Evolutionary conservation across 2,888 invertebrate species (phyloP).

Genomic region (Noctua fimbriata): DNA sequence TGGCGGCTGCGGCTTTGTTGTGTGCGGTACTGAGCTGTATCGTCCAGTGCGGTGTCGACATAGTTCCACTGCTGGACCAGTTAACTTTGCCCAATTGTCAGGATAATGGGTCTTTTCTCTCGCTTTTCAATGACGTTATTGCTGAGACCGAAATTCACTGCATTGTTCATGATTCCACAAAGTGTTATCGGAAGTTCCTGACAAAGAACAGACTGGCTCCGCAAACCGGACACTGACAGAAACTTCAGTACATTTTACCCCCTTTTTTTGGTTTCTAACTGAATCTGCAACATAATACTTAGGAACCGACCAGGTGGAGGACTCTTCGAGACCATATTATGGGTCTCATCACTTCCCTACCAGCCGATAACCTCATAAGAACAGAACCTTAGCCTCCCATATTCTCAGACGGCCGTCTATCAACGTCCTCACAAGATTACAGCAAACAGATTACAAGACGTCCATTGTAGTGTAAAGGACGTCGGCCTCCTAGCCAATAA

Average conservation of each 20-base stretch:
- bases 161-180: neutral
- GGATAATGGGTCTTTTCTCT: neutral
- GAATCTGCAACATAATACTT: neutral
- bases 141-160: neutral
- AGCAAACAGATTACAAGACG: conserved; percentile 69
- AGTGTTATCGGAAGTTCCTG: neutral
- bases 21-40: conserved; percentile 11
- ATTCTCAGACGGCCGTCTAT: conserved; percentile 26
- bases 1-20: conserved; percentile 23
- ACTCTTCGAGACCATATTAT: neutral
- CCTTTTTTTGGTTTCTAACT: neutral
- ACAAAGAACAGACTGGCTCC: neutral
- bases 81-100: conserved; percentile 27
- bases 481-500: conserved; percentile 75
- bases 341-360: neutral
- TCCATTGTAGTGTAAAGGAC: conserved; percentile 63
- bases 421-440: conserved; percentile 68
- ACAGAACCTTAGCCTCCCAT: neutral
- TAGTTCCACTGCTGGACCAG: conserved; percentile 7
- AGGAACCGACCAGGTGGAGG: neutral
- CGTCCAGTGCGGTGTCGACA: conserved; percentile 3
- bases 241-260: neutral
- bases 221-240: neutral
- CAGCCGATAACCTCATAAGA: neutral
- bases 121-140: neutral